These are phyloP conservation scores for Meloidogyne exigua DNA, from an alignment of 1,140 invertebrate genomes.

Conservation along the genomic window DNA sequence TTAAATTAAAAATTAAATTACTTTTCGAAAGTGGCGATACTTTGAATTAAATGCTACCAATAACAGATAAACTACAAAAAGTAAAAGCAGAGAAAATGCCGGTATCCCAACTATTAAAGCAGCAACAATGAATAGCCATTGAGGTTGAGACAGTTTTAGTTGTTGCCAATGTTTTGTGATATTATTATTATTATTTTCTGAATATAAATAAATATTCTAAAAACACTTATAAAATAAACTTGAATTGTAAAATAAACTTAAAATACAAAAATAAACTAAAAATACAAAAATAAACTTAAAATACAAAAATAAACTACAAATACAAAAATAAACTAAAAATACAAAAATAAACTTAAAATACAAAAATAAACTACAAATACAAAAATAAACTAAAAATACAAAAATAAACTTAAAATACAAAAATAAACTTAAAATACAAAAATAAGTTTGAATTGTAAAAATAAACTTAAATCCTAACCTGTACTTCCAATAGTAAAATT, in stretches of 20 bases:
- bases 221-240: background rate
- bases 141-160: background rate
- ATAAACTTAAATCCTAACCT: background rate
- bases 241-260: background rate
- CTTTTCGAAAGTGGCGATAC: background rate
- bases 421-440: background rate
- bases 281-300: background rate
- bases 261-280: background rate
- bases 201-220: background rate
- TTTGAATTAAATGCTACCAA: background rate
- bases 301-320: background rate
- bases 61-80: background rate
- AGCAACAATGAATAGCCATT: background rate
- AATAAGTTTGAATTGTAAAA: background rate
- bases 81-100: background rate
- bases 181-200: no score
- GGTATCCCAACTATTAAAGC: background rate
- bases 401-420: background rate
- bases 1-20: background rate
- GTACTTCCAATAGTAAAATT: background rate
- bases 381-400: background rate
- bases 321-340: background rate
- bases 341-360: background rate
- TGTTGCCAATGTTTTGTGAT: background rate
- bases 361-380: background rate